Base-by-base conservation (phyloP, 2,113 vertebrate species). In the Calidris pygmaea region DNA sequence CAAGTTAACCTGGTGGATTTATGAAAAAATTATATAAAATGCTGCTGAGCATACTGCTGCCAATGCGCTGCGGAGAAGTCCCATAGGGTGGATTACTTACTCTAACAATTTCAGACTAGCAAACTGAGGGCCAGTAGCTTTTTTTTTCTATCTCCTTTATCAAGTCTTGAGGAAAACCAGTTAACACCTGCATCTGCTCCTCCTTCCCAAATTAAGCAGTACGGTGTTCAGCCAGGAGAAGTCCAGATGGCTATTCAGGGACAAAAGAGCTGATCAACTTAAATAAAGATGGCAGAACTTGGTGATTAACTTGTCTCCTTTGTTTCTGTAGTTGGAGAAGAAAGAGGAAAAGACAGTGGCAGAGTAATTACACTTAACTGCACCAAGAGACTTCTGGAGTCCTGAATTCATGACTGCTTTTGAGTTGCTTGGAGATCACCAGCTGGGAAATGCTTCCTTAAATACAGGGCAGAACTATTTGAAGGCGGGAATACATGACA, bases 221-320 rank as follows among this genome's bases (percentile, higher is more conserved):
- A 68, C 17, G 11, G 9, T 81, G 39, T 75, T 89, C 90, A 90
- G 21, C 43, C 39, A 87, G 74, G 50, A 90, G 50, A 37, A 91
- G 89, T 82, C 37, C n/a, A 81, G 80, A 77, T 81, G 73, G 85
- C 45, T 92, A 23, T 65, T 77, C 62, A 78, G 55, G 52, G n/a
- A 91, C 65, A 89, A 92, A 95, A 72, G 70, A 82, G 37, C 43
- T 79, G 39, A 78, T 91, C 66, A 84, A 10, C 45, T 85, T 65
- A 85, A 95, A 93, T 65, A 82, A 93, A 87, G 56, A 84, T 56
- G 60, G 52, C 72, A 95, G 80, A 94, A 82, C 76, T 89, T 93
- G 48, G 67, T 91, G 78, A 85, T 93, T 94, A 91, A 83, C 93
- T 93, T 83, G 55, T 74, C 71, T 83, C 29, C 56, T 89, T 85